Evolutionary conservation across 1,140 invertebrate genomes (phyloP), one percentile per base, ranked within the genome.

Genomic region (Cydia splendana): DNA sequence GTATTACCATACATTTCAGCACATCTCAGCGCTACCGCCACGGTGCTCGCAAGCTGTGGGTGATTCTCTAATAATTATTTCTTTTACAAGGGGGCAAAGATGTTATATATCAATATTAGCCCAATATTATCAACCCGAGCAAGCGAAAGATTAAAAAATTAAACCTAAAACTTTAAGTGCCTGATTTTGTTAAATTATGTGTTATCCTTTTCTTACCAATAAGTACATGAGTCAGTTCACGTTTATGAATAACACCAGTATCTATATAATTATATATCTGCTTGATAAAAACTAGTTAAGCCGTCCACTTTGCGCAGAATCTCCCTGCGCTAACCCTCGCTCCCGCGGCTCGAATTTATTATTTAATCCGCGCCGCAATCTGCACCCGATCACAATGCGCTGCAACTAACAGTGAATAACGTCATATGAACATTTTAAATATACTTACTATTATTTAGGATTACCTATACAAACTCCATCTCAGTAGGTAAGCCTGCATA

Each of bases 351-450:
- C 65, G 10, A 69, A 69, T 69, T 69, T 69, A 69, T 69, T 69
- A 69, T 69, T 69, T 69, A 69, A 69, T 69, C 65, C 65, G 65
- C 65, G 5, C 28, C 13, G 65, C 65, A 69, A 69, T 69, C 65
- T 69, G 65, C 24, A 18, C 53, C 53, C 53, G 65, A 69, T 69
- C 65, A 69, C 65, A 69, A 69, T 69, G 65, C 30, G n/a, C 13
- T 15, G 65, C 38, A 34, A 69, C 65, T 69, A 69, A 69, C 65
- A n/a, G 30, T 34, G 30, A 69, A 69, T n/a, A 15, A 57, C n/a
- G n/a, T 15, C 15, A 2, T 15, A 53, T 57, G 15, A 57, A 57
- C 18, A 57, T 57, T 4, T 18, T 57, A 15, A 20, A 15, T 15
- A 57, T 57, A 57, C 38, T 7, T 34, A 34, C 34, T 34, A 34